A percentile compares a stretch with the other conserved stretches of the same genome.
Conservation (phyloP, 2,113 vertebrate genomes). For the Seriola dumerili region DNA sequence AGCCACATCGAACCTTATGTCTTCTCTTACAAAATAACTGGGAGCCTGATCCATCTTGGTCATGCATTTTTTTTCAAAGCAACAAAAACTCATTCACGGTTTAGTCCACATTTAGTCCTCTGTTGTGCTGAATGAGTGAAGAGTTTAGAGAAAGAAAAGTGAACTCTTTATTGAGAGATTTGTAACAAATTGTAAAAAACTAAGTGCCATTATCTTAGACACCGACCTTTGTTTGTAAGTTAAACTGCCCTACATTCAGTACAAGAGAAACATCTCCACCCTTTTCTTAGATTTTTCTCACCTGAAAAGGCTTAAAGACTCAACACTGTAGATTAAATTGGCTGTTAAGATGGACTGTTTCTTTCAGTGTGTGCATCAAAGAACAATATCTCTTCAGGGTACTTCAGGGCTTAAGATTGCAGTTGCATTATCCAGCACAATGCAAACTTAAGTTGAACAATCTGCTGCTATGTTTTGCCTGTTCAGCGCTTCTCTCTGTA, state of each 20-base stretch:
- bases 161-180: background rate
- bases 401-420: conserved; percentile 40
- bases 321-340: conserved; percentile 24
- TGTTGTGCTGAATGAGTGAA: background rate
- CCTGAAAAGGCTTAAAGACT: background rate
- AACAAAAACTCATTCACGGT: background rate
- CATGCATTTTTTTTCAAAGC: background rate
- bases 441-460: conserved; percentile 39
- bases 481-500: conserved; percentile 50
- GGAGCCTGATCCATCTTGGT: too few species aligned
- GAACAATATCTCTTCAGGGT: conserved; percentile 27
- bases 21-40: too few species aligned
- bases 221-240: background rate
- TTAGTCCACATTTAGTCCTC: background rate
- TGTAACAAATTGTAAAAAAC: background rate
- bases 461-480: conserved; percentile 50
- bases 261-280: background rate
- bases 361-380: conserved; percentile 25
- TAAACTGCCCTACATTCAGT: background rate
- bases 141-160: background rate
- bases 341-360: conserved; percentile 11
- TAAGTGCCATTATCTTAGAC: background rate
- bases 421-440: conserved; percentile 27
- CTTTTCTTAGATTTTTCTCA: background rate
- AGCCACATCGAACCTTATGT: too few species aligned